Evolutionary conservation across 2,888 invertebrate genomes (phyloP).

Genomic region (Eucera pruinosa): DNA sequence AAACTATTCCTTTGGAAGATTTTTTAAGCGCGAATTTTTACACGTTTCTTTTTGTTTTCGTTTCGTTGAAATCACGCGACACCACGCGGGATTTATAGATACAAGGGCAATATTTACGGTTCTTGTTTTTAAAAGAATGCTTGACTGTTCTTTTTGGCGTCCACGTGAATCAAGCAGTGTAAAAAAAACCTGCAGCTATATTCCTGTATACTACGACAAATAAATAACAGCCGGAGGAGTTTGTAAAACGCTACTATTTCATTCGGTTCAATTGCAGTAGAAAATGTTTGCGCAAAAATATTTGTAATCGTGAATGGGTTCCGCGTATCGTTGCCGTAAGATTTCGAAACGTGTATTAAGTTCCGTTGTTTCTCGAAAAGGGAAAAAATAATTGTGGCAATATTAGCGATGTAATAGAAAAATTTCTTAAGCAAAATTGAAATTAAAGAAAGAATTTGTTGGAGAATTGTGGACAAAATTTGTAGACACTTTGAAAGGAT

Average conservation of each 20-base stretch:
- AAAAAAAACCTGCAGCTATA: too few species aligned
- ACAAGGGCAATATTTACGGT: conserved; percentile 3
- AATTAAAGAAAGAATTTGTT: too few species aligned
- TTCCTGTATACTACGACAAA: neutral
- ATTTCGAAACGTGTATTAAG: neutral
- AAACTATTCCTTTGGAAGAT: too few species aligned
- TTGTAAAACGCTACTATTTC: neutral
- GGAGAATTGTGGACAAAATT: too few species aligned
- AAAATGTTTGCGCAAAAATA: neutral
- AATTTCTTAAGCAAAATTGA: too few species aligned
- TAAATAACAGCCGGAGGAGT: neutral
- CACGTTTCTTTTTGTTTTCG: too few species aligned
- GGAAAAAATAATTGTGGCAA: too few species aligned
- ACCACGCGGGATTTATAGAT: neutral
- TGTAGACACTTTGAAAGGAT: too few species aligned
- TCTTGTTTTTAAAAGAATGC: neutral
- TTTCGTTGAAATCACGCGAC: neutral
- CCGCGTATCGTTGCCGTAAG: neutral
- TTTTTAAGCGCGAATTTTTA: neutral
- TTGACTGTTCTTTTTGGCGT: neutral
- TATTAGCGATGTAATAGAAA: too few species aligned
- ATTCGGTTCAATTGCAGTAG: neutral
- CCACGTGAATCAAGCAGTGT: neutral
- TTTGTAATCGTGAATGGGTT: neutral
- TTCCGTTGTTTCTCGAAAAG: too few species aligned